A percentile compares a stretch with the other conserved stretches of the same genome.
phyloP scores from a whole-genome alignment of 1,140 invertebrate species.

The Bilobella aurantiaca region DNA sequence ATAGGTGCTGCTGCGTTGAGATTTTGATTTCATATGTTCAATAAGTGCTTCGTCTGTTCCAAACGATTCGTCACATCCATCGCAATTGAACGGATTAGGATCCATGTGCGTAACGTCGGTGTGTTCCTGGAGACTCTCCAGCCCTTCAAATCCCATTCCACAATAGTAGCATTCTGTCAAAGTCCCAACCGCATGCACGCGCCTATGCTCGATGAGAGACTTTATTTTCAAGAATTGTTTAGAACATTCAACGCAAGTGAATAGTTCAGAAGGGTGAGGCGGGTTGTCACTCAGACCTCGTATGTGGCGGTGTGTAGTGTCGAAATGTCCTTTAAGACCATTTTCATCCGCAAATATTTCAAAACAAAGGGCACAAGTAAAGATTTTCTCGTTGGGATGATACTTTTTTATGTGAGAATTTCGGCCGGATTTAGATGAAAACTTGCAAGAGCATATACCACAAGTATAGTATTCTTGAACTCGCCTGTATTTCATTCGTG shows the following conservation, averaged over 20 bases:
- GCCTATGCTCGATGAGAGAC: slow-evolving; percentile 18
- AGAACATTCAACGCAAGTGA: slow-evolving; percentile 20
- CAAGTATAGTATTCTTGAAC: slow-evolving; percentile 9
- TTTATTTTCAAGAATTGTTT: slow-evolving; percentile 17
- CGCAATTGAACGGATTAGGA: slow-evolving; percentile 23
- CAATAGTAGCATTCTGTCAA: slow-evolving; percentile 21
- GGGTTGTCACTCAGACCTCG: no score
- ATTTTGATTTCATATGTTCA: slow-evolving; percentile 21
- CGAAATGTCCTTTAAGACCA: background rate
- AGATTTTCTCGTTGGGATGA: background rate
- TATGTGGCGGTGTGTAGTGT: background rate
- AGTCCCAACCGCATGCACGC: slow-evolving; percentile 7
- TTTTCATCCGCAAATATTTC: background rate
- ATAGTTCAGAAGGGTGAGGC: background rate
- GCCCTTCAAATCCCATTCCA: slow-evolving; percentile 12
- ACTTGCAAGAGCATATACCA: slow-evolving; percentile 13
- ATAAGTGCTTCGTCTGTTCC: slow-evolving; percentile 9
- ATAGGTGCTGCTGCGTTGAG: slow-evolving; percentile 17
- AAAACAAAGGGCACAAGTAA: background rate
- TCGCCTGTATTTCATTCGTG: background rate
- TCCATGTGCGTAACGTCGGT: slow-evolving; percentile 7
- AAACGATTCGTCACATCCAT: slow-evolving; percentile 14
- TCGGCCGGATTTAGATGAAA: background rate
- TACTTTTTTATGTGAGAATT: slow-evolving; percentile 11
- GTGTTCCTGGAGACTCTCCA: slow-evolving; percentile 5